Evolutionary conservation across 2,888 invertebrate genomes (phyloP), one percentile per base, ranked within the genome.

Genomic region (Endotricha flammealis): DNA sequence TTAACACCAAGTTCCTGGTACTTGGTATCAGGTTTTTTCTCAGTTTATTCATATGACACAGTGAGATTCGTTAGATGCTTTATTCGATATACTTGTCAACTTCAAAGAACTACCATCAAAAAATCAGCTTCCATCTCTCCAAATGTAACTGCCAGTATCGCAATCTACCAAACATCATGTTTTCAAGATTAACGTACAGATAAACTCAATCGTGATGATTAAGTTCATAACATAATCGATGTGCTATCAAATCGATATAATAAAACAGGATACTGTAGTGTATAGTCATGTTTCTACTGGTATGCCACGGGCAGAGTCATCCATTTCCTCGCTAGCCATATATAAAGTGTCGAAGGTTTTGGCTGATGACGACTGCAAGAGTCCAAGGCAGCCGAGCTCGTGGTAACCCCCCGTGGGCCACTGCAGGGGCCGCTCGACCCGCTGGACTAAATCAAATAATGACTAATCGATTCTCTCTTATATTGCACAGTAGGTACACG

Each of bases 401-500:
- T 75, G 74, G 76, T 67, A 67, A 60, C 77, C 82, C 81, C 85
- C 85, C 61, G 75, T 69, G 60, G 82, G 58, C 68, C 82, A 43
- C 83, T 45, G 64, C 83, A 65, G 85, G 85, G 71, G 79, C 71
- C 74, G 39, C 56, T 65, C 65, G 64, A 67, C 65, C 70, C 72
- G 75, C 76, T 78, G 80, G 80, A 85, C 86, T 85, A 86, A 86
- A 85, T 85, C 86, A 86, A 85, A 86, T 83, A 86, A 83, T 86
- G 86, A 86, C 86, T 83, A 86, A 86, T 86, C 83, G 86, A 77
- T 79, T 85, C 71, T 74, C 64, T 71, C 79, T 75, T 76, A 82
- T 81, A 86, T 86, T 85, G 85, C 83, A 86, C 86, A 83, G 86
- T 85, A 86, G 86, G 83, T 83, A 81, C 80, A 86, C 83, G 82